A percentile compares a stretch with the other conserved stretches of the same genome.
Evolutionary conservation across 1,140 invertebrate genomes (phyloP).

Genomic region (Drosophila melanica): DNA sequence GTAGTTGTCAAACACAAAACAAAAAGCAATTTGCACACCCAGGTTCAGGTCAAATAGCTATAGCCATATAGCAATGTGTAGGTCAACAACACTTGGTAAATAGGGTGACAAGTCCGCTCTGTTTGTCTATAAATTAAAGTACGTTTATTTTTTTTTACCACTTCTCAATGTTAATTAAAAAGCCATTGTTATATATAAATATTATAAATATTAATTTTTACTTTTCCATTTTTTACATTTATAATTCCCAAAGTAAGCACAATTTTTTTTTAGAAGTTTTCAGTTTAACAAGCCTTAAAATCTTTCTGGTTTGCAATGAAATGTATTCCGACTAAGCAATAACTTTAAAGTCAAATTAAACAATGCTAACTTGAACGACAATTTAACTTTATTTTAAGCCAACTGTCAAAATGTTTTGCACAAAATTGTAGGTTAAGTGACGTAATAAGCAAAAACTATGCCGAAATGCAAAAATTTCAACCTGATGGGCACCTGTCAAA

Average conservation of each 20-base stretch:
- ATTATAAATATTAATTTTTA: no score
- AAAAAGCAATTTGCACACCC: conserved; percentile 31
- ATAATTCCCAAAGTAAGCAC: no score
- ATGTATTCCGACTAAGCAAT: no score
- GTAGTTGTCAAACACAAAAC: conserved; percentile 67
- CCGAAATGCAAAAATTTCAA: conserved; percentile 53
- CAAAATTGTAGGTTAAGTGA: conserved; percentile 53
- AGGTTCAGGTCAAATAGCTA: conserved; percentile 24
- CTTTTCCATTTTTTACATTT: no score
- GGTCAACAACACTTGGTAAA: conserved; percentile 10
- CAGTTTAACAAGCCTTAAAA: no score
- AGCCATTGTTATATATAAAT: no score
- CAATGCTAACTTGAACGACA: conserved; percentile 15
- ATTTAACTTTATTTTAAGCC: conserved; percentile 24
- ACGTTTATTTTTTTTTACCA: neutral
- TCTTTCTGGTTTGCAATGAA: no score
- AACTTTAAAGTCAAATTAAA: neutral
- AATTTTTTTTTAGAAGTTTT: no score
- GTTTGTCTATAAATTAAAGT: neutral
- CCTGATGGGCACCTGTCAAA: conserved; percentile 55
- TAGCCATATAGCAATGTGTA: neutral
- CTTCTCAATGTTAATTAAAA: no score
- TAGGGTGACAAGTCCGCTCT: neutral
- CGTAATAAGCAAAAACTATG: conserved; percentile 41
- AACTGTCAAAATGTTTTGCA: conserved; percentile 43